phyloP scores from a whole-genome alignment of 1,140 invertebrate genomes.

The Chironomus striatipennis region DNA sequence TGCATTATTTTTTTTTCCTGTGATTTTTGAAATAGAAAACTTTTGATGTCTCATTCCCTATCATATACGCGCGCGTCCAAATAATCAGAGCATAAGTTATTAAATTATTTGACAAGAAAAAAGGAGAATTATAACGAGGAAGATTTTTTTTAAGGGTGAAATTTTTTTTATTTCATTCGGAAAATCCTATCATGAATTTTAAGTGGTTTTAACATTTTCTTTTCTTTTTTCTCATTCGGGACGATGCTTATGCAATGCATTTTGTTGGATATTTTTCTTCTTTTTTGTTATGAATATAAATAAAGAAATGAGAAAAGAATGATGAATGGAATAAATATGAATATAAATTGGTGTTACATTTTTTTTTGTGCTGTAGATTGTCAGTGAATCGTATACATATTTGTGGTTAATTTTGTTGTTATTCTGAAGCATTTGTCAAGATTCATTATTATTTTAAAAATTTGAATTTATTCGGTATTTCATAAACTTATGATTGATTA shows the following conservation, averaged over 20 bases:
- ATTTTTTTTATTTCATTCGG: neutral
- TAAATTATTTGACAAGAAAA: neutral
- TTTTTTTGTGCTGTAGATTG: no score
- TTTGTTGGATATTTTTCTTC: neutral
- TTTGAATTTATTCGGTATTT: no score
- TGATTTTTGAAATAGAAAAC: neutral
- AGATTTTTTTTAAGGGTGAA: slow-evolving; percentile 9
- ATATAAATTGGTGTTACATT: no score
- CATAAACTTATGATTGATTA: no score
- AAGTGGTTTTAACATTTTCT: slow-evolving; percentile 4
- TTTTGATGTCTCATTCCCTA: slow-evolving; percentile 13
- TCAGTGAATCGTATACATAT: no score
- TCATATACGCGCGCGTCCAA: neutral
- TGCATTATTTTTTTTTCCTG: neutral
- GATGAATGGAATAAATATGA: slow-evolving; percentile 4
- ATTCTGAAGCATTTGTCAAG: no score
- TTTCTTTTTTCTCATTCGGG: neutral
- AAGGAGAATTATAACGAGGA: neutral
- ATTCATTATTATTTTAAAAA: no score
- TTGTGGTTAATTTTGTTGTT: no score
- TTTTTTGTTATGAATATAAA: neutral
- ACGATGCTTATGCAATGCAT: neutral
- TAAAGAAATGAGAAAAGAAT: neutral
- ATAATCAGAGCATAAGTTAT: slow-evolving; percentile 16
- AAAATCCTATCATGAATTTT: slow-evolving; percentile 23